Evolutionary conservation across 1,140 invertebrate genomes (phyloP).

Genomic region (Hydropsyche tenuis): DNA sequence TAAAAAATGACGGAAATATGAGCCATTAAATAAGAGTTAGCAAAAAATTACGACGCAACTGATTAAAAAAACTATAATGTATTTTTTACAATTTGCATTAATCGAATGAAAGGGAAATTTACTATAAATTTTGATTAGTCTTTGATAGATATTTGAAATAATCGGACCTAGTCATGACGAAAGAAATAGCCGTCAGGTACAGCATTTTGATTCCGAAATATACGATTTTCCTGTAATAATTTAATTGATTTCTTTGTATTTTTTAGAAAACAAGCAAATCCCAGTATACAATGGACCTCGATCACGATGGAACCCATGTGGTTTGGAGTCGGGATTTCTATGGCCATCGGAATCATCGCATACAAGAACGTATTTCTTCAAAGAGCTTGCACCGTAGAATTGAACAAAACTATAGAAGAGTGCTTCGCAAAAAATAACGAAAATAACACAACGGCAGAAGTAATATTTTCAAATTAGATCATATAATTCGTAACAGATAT

Average conservation of each 20-base stretch:
- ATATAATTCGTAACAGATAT: background rate
- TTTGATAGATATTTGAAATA: too few relatives aligned
- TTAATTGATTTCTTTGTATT: background rate
- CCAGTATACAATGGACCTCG: slow-evolving; percentile 22
- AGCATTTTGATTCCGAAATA: too few relatives aligned
- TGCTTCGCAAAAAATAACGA: slow-evolving; percentile 31
- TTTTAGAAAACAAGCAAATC: background rate
- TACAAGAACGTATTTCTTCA: slow-evolving; percentile 48
- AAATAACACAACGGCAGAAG: slow-evolving; percentile 38
- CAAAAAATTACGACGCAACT: too few relatives aligned
- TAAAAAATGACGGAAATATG: too few relatives aligned
- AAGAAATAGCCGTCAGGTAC: too few relatives aligned
- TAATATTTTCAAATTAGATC: slow-evolving; percentile 3
- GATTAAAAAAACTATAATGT: too few relatives aligned
- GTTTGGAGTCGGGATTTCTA: slow-evolving; percentile 42
- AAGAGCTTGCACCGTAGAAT: slow-evolving; percentile 45
- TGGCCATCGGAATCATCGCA: slow-evolving; percentile 39
- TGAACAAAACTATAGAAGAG: slow-evolving; percentile 39
- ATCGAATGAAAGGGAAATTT: too few relatives aligned
- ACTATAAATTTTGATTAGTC: too few relatives aligned
- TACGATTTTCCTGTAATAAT: too few relatives aligned
- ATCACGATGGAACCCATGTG: slow-evolving; percentile 49
- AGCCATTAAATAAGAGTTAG: too few relatives aligned
- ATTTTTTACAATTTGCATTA: too few relatives aligned
- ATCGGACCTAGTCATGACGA: too few relatives aligned